Conservation (phyloP, 2,797 vertebrate species). For the Aythya fuligula region DNA sequence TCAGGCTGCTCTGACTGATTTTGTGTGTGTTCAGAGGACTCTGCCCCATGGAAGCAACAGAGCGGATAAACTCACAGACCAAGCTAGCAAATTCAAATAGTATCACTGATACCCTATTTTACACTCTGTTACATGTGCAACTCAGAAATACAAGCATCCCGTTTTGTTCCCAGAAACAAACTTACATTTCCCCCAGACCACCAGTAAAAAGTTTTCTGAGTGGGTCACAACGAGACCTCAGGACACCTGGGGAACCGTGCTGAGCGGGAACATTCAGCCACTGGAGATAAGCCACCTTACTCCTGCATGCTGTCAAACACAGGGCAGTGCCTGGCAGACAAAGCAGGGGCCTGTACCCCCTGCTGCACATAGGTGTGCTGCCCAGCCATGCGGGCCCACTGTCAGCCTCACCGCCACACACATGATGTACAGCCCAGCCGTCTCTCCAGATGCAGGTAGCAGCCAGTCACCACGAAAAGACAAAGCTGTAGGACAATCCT, state of each 20-base stretch:
- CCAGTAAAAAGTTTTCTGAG: background rate
- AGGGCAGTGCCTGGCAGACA: background rate
- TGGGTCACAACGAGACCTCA: background rate
- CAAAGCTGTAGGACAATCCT: background rate
- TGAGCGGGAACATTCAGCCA: background rate
- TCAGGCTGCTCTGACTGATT: background rate
- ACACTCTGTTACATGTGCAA: background rate
- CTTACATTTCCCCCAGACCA: background rate
- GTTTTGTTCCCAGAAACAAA: background rate
- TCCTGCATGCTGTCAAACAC: background rate
- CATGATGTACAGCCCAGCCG: background rate
- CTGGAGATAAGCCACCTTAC: background rate
- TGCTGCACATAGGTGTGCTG: rapidly evolving
- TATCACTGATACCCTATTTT: background rate
- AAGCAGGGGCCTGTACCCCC: background rate
- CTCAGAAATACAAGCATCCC: background rate
- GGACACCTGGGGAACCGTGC: background rate
- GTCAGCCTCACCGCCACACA: background rate
- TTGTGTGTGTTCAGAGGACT: background rate
- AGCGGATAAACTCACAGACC: background rate
- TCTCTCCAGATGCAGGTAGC: background rate
- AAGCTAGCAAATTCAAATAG: background rate
- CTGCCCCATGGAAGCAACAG: background rate
- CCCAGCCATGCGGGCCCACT: rapidly evolving
- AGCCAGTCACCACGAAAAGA: background rate